A percentile compares a stretch with the other conserved stretches of the same genome.
Evolutionary conservation across 2,113 vertebrate genomes (phyloP).

Genomic region (cat (Felis catus)): DNA sequence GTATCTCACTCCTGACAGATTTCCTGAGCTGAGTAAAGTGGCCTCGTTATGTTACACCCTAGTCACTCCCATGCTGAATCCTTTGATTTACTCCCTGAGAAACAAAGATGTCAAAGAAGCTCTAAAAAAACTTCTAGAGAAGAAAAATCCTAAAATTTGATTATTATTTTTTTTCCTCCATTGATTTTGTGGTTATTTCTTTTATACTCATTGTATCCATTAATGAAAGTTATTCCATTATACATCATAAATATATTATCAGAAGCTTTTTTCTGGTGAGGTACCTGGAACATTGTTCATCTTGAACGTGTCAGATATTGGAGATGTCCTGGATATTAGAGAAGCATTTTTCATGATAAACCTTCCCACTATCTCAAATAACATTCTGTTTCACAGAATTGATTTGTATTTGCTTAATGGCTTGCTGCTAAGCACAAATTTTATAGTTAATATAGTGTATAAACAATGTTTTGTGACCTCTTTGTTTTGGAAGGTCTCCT

Average conservation of each 20-base stretch:
- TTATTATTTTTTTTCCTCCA: background rate
- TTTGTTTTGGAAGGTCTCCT: background rate
- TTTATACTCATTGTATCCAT: background rate
- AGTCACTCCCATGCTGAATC: constrained; percentile 76
- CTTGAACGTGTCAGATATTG: background rate
- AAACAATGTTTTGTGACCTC: background rate
- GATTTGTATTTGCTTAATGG: background rate
- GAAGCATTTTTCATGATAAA: background rate
- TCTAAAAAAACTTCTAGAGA: constrained; percentile 43
- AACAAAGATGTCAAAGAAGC: constrained; percentile 74
- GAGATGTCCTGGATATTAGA: background rate
- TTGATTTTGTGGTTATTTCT: background rate
- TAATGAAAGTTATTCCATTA: background rate
- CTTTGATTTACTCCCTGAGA: constrained; percentile 77
- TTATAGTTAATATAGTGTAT: background rate
- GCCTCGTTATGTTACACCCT: constrained; percentile 74
- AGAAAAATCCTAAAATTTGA: background rate
- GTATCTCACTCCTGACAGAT: constrained; percentile 66
- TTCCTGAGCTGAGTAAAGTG: constrained; percentile 64
- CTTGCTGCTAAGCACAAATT: background rate
- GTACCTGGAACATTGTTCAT: background rate
- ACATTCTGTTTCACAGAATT: background rate
- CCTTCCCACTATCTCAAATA: background rate
- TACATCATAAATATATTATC: background rate
- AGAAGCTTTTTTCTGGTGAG: background rate